Conservation (phyloP, 2,113 vertebrate species). For the Nanorana parkeri region DNA sequence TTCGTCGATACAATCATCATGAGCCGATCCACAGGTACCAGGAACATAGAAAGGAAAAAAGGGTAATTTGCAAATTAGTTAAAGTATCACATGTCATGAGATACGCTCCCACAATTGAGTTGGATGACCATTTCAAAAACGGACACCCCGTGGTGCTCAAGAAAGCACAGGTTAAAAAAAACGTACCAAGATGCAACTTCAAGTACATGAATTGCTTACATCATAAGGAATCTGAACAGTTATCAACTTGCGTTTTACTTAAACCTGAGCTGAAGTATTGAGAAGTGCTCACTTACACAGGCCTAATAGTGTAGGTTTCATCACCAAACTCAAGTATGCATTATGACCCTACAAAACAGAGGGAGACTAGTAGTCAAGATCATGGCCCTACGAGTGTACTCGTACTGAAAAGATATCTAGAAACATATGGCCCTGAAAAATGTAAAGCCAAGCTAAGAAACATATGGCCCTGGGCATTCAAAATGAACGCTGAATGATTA, state of each 20-base stretch:
- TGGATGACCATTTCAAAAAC: constrained; percentile 81
- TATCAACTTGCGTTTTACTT: background rate
- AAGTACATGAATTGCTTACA: too few relatives aligned
- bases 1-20: constrained; percentile 97
- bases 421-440: constrained; percentile 6
- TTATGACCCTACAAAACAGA: constrained; percentile 11
- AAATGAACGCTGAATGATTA: too few relatives aligned
- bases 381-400: constrained; percentile 21
- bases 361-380: background rate
- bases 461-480: background rate
- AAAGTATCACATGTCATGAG: constrained; percentile 83
- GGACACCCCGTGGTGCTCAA: constrained; percentile 81
- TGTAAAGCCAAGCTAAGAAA: background rate
- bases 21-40: constrained; percentile 99
- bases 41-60: constrained; percentile 99
- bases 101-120: constrained; percentile 86
- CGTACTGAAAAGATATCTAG: background rate
- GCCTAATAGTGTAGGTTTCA: background rate
- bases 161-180: constrained; percentile 68
- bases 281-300: background rate
- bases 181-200: too few relatives aligned
- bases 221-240: too few relatives aligned
- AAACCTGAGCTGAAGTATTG: background rate
- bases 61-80: constrained; percentile 97
- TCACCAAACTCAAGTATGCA: background rate